Percentiles rank a stretch among this genome's conserved stretches.
phyloP scores from a whole-genome alignment of 2,888 invertebrate genomes.

The Ornithoptera alexandrae region DNA sequence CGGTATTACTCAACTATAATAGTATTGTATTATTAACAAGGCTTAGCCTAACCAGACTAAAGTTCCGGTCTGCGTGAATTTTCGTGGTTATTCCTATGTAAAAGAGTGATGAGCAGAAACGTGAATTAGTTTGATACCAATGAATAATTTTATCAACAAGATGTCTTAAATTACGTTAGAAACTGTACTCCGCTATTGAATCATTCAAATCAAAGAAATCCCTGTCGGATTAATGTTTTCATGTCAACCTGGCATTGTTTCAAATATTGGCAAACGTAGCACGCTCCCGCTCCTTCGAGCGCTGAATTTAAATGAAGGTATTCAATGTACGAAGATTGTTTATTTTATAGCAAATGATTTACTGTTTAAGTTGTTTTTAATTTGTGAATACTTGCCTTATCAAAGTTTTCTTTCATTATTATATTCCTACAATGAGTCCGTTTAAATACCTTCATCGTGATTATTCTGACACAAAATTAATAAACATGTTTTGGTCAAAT shows the following conservation, averaged over 20 bases:
- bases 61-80: no score
- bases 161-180: slow-evolving; percentile 2
- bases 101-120: no score
- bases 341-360: slow-evolving; percentile 16
- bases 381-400: neutral
- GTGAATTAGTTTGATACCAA: neutral
- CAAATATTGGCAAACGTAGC: slow-evolving; percentile 65
- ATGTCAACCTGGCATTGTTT: slow-evolving; percentile 69
- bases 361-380: slow-evolving; percentile 8
- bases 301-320: slow-evolving; percentile 45
- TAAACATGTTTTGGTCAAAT: no score
- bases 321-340: slow-evolving; percentile 20
- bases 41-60: no score
- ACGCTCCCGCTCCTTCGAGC: slow-evolving; percentile 62
- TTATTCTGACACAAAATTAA: no score
- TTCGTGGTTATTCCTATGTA: no score
- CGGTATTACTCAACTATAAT: no score
- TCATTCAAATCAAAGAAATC: slow-evolving; percentile 19
- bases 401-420: neutral
- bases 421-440: neutral
- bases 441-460: neutral
- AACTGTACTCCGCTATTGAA: neutral
- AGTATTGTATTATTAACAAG: no score
- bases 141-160: neutral
- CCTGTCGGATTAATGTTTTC: slow-evolving; percentile 61